These are phyloP conservation scores for Cheilosia variabilis DNA, from an alignment of 2,888 invertebrate species.

Conservation along the genomic window DNA sequence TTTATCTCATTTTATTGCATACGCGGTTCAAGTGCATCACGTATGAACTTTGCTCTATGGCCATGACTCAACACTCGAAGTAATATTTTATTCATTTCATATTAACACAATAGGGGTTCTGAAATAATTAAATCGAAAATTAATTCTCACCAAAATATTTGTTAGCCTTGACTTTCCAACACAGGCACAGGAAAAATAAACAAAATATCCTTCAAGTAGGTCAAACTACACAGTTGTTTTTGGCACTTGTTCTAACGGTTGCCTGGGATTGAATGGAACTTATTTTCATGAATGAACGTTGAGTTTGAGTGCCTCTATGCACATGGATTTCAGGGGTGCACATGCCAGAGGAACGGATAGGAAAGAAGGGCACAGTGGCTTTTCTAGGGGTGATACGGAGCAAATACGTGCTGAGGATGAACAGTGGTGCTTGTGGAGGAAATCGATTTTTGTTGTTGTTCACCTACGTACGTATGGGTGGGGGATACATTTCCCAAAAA, in stretches of 20 bases:
- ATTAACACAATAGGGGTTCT: conserved; percentile 13
- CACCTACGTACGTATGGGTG: background rate
- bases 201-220: conserved; percentile 28
- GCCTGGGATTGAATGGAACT: conserved; percentile 49
- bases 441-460: conserved; percentile 38
- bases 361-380: background rate
- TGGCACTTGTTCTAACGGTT: conserved; percentile 8
- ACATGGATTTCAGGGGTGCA: background rate
- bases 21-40: conserved; percentile 11
- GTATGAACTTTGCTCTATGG: conserved; percentile 1
- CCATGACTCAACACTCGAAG: conserved; percentile 36
- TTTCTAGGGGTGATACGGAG: conserved; percentile 26
- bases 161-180: conserved; percentile 25
- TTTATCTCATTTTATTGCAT: background rate
- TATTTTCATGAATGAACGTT: conserved; percentile 67
- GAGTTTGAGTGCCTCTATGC: background rate
- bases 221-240: conserved; percentile 28
- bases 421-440: conserved; percentile 1
- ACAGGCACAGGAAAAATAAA: background rate
- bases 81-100: conserved; percentile 18
- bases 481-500: background rate
- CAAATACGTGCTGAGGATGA: conserved; percentile 49
- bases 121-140: conserved; percentile 31
- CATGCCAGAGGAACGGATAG: background rate
- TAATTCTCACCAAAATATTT: conserved; percentile 20